Evolutionary conservation across 2,888 invertebrate genomes (phyloP), one percentile per base, ranked within the genome.

Genomic region (Chouioia cunea): DNA sequence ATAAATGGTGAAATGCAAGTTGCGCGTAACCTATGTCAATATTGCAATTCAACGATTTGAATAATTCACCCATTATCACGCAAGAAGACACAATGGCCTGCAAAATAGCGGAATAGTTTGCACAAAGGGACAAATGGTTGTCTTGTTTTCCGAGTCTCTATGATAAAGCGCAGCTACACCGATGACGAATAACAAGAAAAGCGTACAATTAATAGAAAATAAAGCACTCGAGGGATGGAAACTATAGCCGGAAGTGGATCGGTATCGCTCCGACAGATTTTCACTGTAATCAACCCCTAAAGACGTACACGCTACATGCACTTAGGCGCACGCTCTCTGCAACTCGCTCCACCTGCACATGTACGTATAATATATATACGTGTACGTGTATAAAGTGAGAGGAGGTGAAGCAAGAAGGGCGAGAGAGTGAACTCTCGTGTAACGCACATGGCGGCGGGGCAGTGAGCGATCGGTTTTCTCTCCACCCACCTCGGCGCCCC

Each of bases 381-480:
- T n/a, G n/a, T n/a, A n/a, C n/a, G n/a, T n/a, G 36, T 10, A 10
- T 6, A 1, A 10, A 6, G 36, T 8, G 36, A 10, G 36, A 12
- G 1, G 6, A 68, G 70, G 63, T 27, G 69, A 71, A 68, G 67
- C 47, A 62, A 73, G 58, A 6, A 44, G 47, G 15, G 52, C 46
- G 43, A 3, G 59, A 18, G 44, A 3, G 27, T 18, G 59, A 44
- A 18, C 20, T 54, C 65, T 47, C 36, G 52, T 53, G 56, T 56
- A 62, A 58, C 46, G 52, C 57, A 57, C 53, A 78, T 75, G 79
- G 78, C 77, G 69, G 36, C 77, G 69, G 36, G 36, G 65, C 81
- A 79, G 82, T 83, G 83, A 84, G 80, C 81, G 83, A 85, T 83
- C 82, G 81, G 80, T 82, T 81, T 81, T 75, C 81, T 81, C 82